These are phyloP conservation scores for Rhea americana DNA, from an alignment of 2,113 vertebrate genomes.

Conservation along the genomic window DNA sequence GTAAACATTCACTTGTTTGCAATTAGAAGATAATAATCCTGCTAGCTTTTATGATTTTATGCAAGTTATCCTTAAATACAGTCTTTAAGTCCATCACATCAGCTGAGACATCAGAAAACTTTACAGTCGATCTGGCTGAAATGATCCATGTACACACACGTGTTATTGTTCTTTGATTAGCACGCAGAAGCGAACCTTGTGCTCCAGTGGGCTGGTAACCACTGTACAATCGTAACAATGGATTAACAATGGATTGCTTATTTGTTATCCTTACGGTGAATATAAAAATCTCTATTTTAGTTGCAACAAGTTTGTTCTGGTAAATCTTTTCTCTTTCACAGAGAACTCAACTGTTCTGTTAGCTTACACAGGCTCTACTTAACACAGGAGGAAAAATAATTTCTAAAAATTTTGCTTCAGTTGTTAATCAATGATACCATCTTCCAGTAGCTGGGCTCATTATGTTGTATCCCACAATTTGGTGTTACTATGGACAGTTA, in stretches of 20 bases:
- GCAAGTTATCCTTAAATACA: background rate
- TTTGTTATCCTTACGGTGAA: background rate
- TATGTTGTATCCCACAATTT: background rate
- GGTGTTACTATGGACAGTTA: background rate
- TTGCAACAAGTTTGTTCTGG: background rate
- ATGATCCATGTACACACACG: fast-evolving
- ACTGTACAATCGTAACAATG: fast-evolving
- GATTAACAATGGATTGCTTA: too few species aligned
- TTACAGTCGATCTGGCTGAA: background rate
- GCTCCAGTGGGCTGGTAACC: background rate
- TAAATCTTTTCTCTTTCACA: background rate
- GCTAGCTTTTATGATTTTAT: background rate
- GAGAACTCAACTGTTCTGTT: background rate
- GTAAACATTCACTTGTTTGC: background rate
- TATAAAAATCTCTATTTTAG: background rate
- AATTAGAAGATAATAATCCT: background rate
- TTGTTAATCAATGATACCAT: background rate
- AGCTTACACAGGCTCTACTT: background rate
- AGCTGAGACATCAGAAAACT: background rate
- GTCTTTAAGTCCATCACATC: background rate
- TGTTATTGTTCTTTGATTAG: background rate
- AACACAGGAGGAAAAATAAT: background rate
- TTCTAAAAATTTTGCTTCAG: background rate
- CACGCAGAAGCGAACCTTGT: background rate
- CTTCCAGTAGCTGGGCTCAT: background rate